Evolutionary conservation across 2,113 vertebrate genomes (phyloP), one percentile per base, ranked within the genome.

Genomic region (Apteryx owenii): DNA sequence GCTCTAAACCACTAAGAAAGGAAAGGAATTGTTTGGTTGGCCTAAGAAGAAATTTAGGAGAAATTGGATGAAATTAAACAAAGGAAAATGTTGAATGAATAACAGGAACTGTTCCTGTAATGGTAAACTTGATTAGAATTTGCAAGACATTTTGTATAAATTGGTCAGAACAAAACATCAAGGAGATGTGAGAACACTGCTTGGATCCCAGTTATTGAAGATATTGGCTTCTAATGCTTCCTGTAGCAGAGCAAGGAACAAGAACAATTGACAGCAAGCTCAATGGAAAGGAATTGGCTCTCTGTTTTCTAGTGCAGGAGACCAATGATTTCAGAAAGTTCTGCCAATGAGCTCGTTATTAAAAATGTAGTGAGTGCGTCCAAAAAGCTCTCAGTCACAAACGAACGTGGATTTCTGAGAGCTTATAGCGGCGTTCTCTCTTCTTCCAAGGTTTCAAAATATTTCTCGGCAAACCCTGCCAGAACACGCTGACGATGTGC

Each of bases 291-390:
- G 13, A 84, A 77, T 94, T 93, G 82, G 58, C 76, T 88, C 36
- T n/a, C 88, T 94, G 91, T 84, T 61, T 96, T 76, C 71, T 94
- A 54, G 79, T 96, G 87, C 80, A 89, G 84, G 72, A 96, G 80
- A 96, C 69, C 80, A 93, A 26, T 0, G 4, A 73, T 89, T 97
- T 94, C 4, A 36, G 81, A 66, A 84, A 94, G 31, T 80, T 33
- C 70, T 96, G 96, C 96, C 96, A 97, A 70, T 9, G 64, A 62
- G 50, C 80, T 87, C 5, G 2, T 87, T 65, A 54, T 82, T 94
- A 81, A 96, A 96, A 95, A 85, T 21, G 62, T 22, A 50, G 87
- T 44, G 14, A 91, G 46, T 9, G 70, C n/a, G 70, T 91, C 92
- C 95, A 95, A 77, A 91, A 95, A 85, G 69, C 42, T 60, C 85